A percentile compares a stretch with the other conserved stretches of the same genome.
phyloP scores from a whole-genome alignment of 2,888 invertebrate genomes.

The Sinodicranocentrus sp. region DNA sequence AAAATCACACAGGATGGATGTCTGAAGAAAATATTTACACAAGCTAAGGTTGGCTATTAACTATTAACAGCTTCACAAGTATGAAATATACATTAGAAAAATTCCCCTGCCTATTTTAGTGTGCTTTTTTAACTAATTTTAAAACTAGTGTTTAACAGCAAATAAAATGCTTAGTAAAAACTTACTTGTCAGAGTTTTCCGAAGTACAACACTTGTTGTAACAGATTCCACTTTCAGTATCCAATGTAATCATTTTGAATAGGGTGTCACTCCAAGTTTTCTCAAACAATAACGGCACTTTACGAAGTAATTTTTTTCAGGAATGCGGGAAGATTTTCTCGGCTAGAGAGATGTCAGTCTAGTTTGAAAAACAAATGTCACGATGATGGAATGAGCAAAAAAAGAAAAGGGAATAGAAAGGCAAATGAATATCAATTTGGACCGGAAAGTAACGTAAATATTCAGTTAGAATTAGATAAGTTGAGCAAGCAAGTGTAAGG shows the following conservation, averaged over 20 bases:
- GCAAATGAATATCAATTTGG: not conserved
- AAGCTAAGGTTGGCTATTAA: no score
- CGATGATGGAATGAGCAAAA: conserved; percentile 6
- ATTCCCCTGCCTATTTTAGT: no score
- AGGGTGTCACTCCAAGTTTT: no score
- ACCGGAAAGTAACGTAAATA: not conserved
- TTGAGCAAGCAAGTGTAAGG: conserved; percentile 22
- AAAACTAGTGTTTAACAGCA: no score
- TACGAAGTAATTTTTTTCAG: not conserved
- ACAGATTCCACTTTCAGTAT: conserved; percentile 62
- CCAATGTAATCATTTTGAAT: conserved; percentile 51
- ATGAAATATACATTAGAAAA: no score
- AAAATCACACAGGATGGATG: no score
- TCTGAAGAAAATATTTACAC: no score
- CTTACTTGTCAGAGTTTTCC: conserved; percentile 4
- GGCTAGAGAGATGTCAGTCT: not conserved
- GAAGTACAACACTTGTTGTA: conserved; percentile 57
- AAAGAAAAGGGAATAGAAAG: not conserved
- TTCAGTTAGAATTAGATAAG: not conserved
- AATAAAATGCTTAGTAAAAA: no score
- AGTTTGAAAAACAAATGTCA: not conserved
- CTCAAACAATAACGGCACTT: not conserved
- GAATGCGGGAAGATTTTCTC: not conserved
- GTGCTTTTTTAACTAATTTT: no score
- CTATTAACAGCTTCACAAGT: no score